A percentile compares a stretch with the other conserved stretches of the same genome.
These are phyloP conservation scores for Mycetomoellerius zeteki DNA, from an alignment of 1,140 invertebrate species.

Conservation along the genomic window DNA sequence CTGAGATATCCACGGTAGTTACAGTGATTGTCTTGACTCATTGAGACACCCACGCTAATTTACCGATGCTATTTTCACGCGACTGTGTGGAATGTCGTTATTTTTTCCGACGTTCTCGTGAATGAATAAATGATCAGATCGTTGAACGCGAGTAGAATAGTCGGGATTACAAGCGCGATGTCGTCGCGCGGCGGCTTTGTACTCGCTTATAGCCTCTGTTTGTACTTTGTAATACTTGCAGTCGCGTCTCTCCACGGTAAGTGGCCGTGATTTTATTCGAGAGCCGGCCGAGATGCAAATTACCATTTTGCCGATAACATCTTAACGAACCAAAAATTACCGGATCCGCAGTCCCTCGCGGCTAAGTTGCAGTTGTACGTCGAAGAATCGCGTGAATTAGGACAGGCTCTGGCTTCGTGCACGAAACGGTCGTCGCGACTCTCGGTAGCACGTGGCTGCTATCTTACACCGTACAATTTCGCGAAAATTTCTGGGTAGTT, in stretches of 20 bases:
- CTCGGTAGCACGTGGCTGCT: constrained; percentile 8
- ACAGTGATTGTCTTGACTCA: constrained; percentile 56
- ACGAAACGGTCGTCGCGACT: constrained; percentile 9
- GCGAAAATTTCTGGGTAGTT: constrained; percentile 39
- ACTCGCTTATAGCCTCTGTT: constrained; percentile 39
- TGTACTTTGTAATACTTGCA: constrained; percentile 69
- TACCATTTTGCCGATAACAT: constrained; percentile 29
- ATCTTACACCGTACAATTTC: constrained; percentile 29
- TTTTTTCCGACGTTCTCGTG: constrained; percentile 62
- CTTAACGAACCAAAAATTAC: constrained; percentile 43
- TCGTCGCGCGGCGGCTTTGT: constrained; percentile 69
- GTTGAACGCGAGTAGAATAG: constrained; percentile 75
- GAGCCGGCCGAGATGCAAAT: not conserved
- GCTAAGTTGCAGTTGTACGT: constrained; percentile 11
- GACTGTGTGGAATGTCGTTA: constrained; percentile 63
- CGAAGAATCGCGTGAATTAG: constrained; percentile 34
- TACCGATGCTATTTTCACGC: constrained; percentile 62
- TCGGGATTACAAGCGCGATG: constrained; percentile 68
- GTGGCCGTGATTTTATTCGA: not conserved
- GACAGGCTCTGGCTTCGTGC: not conserved
- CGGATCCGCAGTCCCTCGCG: constrained; percentile 4
- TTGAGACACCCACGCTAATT: constrained; percentile 66
- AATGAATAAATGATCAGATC: constrained; percentile 73
- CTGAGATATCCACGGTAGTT: constrained; percentile 25
- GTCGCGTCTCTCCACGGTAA: not conserved